These are phyloP conservation scores for Urocolius indicus DNA, from an alignment of 2,113 vertebrate species.

Conservation along the genomic window DNA sequence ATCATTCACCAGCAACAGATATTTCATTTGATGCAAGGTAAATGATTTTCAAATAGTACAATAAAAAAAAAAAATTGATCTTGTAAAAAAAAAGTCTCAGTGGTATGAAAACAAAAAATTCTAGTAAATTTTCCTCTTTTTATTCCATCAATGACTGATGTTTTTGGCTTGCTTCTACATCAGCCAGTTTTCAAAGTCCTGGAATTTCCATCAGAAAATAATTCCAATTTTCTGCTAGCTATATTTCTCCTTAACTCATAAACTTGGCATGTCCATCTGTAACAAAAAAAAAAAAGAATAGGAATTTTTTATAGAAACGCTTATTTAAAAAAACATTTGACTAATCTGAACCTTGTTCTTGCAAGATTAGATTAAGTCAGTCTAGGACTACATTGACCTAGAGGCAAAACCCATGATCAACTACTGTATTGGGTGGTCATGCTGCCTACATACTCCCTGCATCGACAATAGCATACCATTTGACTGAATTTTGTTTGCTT, in stretches of 20 bases:
- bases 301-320: background rate
- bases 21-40: background rate
- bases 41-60: background rate
- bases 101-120: background rate
- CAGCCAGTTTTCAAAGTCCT: background rate
- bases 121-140: background rate
- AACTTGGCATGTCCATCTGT: background rate
- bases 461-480: background rate
- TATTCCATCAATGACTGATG: background rate
- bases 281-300: background rate
- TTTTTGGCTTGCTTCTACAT: background rate
- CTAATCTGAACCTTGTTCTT: background rate
- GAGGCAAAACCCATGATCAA: background rate
- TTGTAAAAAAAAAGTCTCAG: background rate
- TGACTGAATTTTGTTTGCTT: background rate
- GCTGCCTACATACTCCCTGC: background rate
- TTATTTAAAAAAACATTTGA: background rate
- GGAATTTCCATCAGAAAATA: background rate
- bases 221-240: background rate
- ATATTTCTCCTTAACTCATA: background rate
- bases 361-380: background rate
- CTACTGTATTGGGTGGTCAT: background rate
- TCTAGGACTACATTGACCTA: too few species aligned
- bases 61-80: background rate
- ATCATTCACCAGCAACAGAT: background rate